Percentiles rank a stretch among this genome's conserved stretches.
phyloP scores from a whole-genome alignment of 1,140 invertebrate species.

The Limonius californicus region DNA sequence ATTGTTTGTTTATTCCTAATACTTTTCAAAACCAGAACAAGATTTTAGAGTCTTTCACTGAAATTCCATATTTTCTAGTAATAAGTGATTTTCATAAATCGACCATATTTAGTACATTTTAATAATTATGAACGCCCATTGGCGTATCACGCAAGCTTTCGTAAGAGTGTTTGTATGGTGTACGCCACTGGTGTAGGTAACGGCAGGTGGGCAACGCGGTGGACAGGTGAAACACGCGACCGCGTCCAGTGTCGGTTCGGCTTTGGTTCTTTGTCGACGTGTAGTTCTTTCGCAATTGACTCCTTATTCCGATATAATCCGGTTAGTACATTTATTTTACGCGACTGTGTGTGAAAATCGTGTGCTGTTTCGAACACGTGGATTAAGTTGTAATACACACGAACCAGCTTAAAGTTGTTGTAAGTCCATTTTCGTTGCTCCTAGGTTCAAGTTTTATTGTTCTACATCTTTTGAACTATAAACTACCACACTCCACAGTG shows the following conservation, averaged over 20 bases:
- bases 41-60: no score
- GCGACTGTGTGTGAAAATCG: background rate
- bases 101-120: no score
- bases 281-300: background rate
- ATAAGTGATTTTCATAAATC: no score
- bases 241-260: slow-evolving; percentile 2
- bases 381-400: background rate
- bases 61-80: no score
- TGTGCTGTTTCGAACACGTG: background rate
- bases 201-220: slow-evolving; percentile 1
- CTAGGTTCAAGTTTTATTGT: background rate
- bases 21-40: no score
- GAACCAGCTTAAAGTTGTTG: background rate
- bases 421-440: background rate
- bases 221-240: slow-evolving; percentile 13
- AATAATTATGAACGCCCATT: no score
- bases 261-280: slow-evolving; percentile 2
- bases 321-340: background rate
- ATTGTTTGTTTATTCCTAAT: no score
- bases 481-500: no score
- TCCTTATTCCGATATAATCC: background rate
- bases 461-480: background rate
- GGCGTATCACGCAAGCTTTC: background rate
- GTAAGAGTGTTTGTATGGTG: background rate
- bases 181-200: background rate